Percentiles rank a stretch among this genome's conserved stretches.
Conservation (phyloP, 2,888 invertebrate species). For the Apoda limacodes region DNA sequence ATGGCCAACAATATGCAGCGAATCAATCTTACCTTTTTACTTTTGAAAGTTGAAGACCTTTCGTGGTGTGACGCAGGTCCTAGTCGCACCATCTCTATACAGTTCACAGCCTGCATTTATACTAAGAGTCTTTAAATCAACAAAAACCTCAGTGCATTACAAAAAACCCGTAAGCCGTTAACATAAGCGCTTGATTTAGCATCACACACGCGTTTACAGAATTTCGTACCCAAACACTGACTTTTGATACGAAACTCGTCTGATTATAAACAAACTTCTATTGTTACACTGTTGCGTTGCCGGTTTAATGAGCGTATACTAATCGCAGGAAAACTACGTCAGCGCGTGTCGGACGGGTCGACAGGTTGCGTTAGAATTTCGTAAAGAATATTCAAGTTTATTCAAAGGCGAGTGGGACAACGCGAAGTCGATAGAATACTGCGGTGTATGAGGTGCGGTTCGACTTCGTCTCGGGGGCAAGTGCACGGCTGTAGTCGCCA, state of each 20-base stretch:
- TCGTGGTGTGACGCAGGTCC: conserved; percentile 38
- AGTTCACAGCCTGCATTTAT: conserved; percentile 59
- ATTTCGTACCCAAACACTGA: conserved; percentile 43
- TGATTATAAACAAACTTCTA: conserved; percentile 50
- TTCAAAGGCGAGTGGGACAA: not conserved
- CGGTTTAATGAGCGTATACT: conserved; percentile 32
- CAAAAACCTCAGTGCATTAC: conserved; percentile 26
- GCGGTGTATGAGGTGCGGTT: no score
- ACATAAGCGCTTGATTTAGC: conserved; percentile 52
- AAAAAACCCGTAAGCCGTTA: conserved; percentile 36
- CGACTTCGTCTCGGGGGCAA: not conserved
- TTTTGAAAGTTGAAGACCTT: conserved; percentile 46
- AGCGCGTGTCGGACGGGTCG: no score
- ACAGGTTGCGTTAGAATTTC: no score
- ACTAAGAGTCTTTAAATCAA: conserved; percentile 1
- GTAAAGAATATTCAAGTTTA: not conserved
- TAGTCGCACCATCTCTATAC: conserved; percentile 61
- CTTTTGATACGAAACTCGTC: conserved; percentile 33
- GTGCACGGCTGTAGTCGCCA: not conserved
- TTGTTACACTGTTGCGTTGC: conserved; percentile 27
- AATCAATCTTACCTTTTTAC: conserved; percentile 48
- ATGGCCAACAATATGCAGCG: conserved; percentile 29
- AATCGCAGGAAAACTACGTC: conserved; percentile 29
- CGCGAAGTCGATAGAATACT: not conserved
- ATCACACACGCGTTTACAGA: conserved; percentile 52